These are phyloP conservation scores for Microcebus tavaratra DNA, from an alignment of 2,113 vertebrate species.

Conservation along the genomic window DNA sequence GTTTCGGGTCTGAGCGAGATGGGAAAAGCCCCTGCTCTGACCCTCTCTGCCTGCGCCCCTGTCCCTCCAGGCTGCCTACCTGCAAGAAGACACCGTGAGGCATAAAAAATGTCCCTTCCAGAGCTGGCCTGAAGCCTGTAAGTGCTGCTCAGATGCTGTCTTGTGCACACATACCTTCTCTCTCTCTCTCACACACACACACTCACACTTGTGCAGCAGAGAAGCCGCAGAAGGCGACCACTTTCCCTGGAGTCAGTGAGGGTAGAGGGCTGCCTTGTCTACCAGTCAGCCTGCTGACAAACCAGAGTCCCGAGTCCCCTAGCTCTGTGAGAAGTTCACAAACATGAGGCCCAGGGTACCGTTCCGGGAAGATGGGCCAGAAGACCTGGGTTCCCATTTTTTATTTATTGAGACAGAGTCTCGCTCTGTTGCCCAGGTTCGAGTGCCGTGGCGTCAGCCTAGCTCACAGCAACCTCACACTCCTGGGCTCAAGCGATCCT, in stretches of 20 bases:
- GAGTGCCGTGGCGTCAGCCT: no score
- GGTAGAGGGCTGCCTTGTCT: background rate
- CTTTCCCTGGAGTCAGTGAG: background rate
- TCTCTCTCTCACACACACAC: background rate
- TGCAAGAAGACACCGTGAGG: slow-evolving; percentile 82
- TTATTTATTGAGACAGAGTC: no score
- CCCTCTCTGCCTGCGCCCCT: background rate
- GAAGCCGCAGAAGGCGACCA: background rate
- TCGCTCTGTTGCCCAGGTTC: no score
- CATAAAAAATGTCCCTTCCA: slow-evolving; percentile 86
- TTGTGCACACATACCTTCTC: background rate
- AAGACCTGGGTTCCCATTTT: background rate
- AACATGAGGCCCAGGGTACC: background rate
- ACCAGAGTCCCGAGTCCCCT: background rate
- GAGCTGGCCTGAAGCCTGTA: slow-evolving; percentile 81
- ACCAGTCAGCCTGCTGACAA: background rate
- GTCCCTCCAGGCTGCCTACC: slow-evolving; percentile 79
- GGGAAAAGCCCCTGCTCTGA: background rate
- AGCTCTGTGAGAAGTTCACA: background rate
- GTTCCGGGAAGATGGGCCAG: background rate
- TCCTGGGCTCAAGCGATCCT: no score
- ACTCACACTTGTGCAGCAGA: background rate
- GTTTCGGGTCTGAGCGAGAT: background rate
- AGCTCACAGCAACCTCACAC: no score
- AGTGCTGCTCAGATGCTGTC: slow-evolving; percentile 67